Evolutionary conservation across 2,797 vertebrate species (phyloP).

Genomic region (Macropodus opercularis): DNA sequence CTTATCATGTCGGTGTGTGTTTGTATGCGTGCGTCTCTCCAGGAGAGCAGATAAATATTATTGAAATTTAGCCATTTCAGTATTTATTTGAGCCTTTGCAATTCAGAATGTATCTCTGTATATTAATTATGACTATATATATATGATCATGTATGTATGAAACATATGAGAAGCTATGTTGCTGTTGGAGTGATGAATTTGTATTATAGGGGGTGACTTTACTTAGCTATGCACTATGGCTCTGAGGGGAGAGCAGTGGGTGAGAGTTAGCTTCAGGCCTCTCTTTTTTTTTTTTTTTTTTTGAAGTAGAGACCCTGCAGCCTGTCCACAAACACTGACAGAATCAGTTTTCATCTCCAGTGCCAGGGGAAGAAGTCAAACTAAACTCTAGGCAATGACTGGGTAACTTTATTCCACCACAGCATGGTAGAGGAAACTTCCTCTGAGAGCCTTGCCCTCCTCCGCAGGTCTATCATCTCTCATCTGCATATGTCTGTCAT

Average conservation of each 20-base stretch:
- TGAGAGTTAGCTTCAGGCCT: neutral
- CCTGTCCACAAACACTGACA: conserved; percentile 12
- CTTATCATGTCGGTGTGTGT: conserved; percentile 9
- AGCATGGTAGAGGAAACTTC: conserved; percentile 2
- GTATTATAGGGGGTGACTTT: conserved; percentile 42
- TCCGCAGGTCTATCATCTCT: conserved; percentile 21
- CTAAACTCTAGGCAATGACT: neutral
- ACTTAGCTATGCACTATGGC: conserved; percentile 78
- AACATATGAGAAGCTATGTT: conserved; percentile 70
- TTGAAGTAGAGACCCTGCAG: neutral
- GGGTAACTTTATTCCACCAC: conserved; percentile 19
- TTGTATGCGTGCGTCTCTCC: conserved; percentile 43
- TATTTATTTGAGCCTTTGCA: conserved; percentile 99
- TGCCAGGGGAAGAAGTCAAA: neutral
- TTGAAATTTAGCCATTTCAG: conserved; percentile 91
- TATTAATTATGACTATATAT: conserved; percentile 83
- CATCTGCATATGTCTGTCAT: conserved; percentile 9
- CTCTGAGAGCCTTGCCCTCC: conserved; percentile 1
- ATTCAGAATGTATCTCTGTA: conserved; percentile 99
- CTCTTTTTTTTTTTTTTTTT: neutral
- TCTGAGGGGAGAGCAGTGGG: conserved; percentile 12
- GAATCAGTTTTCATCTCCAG: conserved; percentile 11
- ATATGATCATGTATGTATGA: conserved; percentile 92
- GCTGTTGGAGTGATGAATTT: conserved; percentile 33
- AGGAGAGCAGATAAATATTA: conserved; percentile 68